Evolutionary conservation across 1,140 invertebrate genomes (phyloP), one percentile per base, ranked within the genome.

Genomic region (Drosophila paulistorum): DNA sequence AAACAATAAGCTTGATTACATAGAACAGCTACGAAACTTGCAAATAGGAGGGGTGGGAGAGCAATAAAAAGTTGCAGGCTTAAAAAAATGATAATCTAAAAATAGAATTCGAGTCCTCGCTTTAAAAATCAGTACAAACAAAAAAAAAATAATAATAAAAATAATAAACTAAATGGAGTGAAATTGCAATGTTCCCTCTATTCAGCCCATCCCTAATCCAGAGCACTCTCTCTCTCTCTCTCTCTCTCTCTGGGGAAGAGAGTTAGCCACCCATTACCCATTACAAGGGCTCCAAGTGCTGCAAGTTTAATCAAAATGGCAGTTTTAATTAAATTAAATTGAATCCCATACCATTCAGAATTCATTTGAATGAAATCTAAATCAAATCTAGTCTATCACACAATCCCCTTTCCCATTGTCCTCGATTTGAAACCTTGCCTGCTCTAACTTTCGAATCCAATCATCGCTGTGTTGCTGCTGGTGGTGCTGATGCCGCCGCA

Each of bases 51-150:
- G 64, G 7, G 35, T 30, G 5, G 26, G 30, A 30, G 6, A 30
- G 60, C 58, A 48, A 14, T 7, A 45, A 14, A n/a, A 7, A 7
- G 13, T 14, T 37, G 9, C 7, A 20, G 9, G 45, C 6, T 23
- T n/a, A 17, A 51, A 51, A 51, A 4, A 41, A 68, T 37, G 26
- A 30, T 63, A 68, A 74, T 74, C 63, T 51, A 10, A 65, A 59
- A 65, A 68, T 86, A 81, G 68, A 83, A 83, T 87, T 89, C 79
- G 84, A 89, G 84, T 87, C n/a, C 79, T 73, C 55, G 68, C 68
- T n/a, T 51, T 64, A 54, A 51, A 14, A 37, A 37, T 59, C 57
- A 59, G 33, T 59, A 59, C 57, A 39, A 59, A 59, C 14, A 59
- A 23, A 9, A 55, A 26, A 26, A 54, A 11, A n/a, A n/a, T n/a